phyloP scores from a whole-genome alignment of 1,140 invertebrate species.

The Calephelis nemesis region DNA sequence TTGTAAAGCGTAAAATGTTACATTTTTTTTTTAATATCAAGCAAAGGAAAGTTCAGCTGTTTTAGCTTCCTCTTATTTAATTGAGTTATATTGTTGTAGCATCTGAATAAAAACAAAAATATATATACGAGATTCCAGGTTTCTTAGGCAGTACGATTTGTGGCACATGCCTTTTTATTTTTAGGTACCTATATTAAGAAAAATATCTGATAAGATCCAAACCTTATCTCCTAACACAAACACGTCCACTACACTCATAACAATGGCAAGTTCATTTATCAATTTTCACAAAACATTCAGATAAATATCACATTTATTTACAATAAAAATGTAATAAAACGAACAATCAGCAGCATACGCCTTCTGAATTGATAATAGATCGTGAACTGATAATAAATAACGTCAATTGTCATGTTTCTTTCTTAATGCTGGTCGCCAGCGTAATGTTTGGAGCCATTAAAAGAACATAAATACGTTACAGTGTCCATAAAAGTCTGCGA shows the following conservation, averaged over 20 bases:
- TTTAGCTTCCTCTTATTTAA: too few relatives aligned
- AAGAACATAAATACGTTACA: conserved; percentile 68
- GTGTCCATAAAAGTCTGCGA: conserved; percentile 64
- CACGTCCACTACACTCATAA: background rate
- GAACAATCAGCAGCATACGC: conserved; percentile 14
- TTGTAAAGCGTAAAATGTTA: too few relatives aligned
- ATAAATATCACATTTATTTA: conserved; percentile 18
- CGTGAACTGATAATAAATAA: conserved; percentile 54
- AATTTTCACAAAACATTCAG: conserved; percentile 9
- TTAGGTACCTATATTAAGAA: too few relatives aligned
- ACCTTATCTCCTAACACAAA: background rate
- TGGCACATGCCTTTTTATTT: too few relatives aligned
- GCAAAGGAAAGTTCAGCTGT: too few relatives aligned
- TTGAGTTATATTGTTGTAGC: too few relatives aligned
- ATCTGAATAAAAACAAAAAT: too few relatives aligned
- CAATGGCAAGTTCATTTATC: background rate
- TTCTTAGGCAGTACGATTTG: too few relatives aligned
- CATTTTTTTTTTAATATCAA: too few relatives aligned
- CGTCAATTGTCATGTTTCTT: conserved; percentile 62
- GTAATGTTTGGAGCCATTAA: conserved; percentile 70
- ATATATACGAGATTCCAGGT: too few relatives aligned
- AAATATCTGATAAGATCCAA: background rate
- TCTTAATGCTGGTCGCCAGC: conserved; percentile 43
- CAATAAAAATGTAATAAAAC: conserved; percentile 17
- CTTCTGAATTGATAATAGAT: conserved; percentile 28